phyloP scores from a whole-genome alignment of 2,888 invertebrate species.

The Falcaria lacertinaria region DNA sequence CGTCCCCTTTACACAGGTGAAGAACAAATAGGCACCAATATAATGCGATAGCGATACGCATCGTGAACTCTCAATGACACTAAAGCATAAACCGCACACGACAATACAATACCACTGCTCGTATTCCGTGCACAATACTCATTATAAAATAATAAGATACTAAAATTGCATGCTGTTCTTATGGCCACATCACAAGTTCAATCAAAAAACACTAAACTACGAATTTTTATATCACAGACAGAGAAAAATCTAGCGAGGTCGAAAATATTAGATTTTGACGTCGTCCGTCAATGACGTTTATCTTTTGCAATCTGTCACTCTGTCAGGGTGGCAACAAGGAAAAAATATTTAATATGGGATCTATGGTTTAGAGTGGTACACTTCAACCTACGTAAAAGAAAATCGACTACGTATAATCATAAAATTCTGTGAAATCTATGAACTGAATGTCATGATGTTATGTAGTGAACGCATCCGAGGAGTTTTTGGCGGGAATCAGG shows the following conservation, averaged over 20 bases:
- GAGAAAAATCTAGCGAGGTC: conserved; percentile 49
- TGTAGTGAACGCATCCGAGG: too few species aligned
- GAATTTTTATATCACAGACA: conserved; percentile 58
- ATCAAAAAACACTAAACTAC: conserved; percentile 54
- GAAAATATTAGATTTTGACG: too few species aligned
- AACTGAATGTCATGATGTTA: too few species aligned
- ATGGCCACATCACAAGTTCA: conserved; percentile 65
- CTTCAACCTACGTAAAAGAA: too few species aligned
- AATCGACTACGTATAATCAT: too few species aligned
- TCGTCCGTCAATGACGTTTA: too few species aligned
- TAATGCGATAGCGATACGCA: conserved; percentile 75
- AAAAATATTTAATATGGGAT: too few species aligned
- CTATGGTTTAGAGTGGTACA: too few species aligned
- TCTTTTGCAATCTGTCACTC: not conserved
- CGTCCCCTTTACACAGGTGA: conserved; percentile 71
- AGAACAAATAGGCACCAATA: conserved; percentile 76
- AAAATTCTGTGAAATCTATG: too few species aligned
- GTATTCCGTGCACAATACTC: conserved; percentile 60
- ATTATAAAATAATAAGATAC: conserved; percentile 57
- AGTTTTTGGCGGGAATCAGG: too few species aligned
- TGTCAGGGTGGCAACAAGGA: too few species aligned
- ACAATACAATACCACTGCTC: conserved; percentile 51
- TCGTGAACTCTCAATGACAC: conserved; percentile 72
- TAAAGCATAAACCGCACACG: conserved; percentile 54
- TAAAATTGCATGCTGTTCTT: conserved; percentile 40